These are phyloP conservation scores for Larimichthys polyactis DNA, from an alignment of 2,113 vertebrate species.

Conservation along the genomic window DNA sequence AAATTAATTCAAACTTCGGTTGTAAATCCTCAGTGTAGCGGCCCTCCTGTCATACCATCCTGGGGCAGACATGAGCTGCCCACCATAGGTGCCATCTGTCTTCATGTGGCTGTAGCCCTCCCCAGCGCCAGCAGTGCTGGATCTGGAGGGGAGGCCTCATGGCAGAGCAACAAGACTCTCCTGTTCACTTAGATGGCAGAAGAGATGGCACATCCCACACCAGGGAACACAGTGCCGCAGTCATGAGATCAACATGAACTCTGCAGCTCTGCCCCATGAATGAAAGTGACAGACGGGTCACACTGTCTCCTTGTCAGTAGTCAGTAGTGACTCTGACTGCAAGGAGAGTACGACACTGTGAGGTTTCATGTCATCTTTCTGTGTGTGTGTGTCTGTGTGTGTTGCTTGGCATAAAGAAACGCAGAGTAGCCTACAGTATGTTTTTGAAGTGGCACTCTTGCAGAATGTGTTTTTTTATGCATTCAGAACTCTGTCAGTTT, in stretches of 20 bases:
- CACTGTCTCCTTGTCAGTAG: conserved; percentile 28
- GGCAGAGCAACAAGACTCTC: conserved; percentile 69
- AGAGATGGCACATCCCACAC: conserved; percentile 70
- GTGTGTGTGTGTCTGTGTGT: neutral
- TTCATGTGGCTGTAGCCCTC: conserved; percentile 52
- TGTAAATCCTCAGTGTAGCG: conserved; percentile 18
- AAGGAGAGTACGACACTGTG: conserved; percentile 47
- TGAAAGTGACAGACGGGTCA: conserved; percentile 42
- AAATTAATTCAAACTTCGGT: conserved; percentile 9
- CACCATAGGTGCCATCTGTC: conserved; percentile 75
- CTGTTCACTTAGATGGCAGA: conserved; percentile 75
- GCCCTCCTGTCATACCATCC: conserved; percentile 59
- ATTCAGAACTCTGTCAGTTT: conserved; percentile 5
- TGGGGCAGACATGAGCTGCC: conserved; percentile 50
- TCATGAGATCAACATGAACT: conserved; percentile 68
- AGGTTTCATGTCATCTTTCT: conserved; percentile 34
- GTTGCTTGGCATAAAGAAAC: conserved; percentile 7
- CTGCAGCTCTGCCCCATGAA: conserved; percentile 31
- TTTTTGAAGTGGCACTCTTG: conserved; percentile 35
- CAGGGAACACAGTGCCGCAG: conserved; percentile 61
- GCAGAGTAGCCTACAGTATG: conserved; percentile 2
- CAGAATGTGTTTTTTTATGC: conserved; percentile 18
- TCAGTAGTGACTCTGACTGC: conserved; percentile 23
- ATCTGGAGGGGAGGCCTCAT: conserved; percentile 64
- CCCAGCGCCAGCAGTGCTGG: conserved; percentile 55